These are phyloP conservation scores for Hyppa rectilinea DNA, from an alignment of 2,888 invertebrate species.

Conservation along the genomic window DNA sequence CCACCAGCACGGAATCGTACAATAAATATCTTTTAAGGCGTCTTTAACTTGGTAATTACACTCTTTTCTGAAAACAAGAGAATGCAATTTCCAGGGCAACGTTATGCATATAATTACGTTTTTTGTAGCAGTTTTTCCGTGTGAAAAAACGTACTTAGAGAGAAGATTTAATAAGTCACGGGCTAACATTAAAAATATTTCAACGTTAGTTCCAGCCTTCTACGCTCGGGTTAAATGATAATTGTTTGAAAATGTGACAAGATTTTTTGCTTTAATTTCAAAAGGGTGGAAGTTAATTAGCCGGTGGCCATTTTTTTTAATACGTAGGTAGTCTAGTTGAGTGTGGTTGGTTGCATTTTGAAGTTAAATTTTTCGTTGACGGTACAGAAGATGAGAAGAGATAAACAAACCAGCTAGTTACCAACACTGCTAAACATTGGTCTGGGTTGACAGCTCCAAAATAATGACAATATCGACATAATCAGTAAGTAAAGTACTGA, in stretches of 20 bases:
- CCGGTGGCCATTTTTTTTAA: conserved; percentile 14
- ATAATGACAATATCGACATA: too few species aligned
- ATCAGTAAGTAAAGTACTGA: not conserved
- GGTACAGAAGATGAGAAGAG: not conserved
- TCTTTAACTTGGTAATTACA: conserved; percentile 77
- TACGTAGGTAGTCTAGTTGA: conserved; percentile 9
- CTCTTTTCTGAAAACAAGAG: conserved; percentile 77
- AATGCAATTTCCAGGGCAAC: conserved; percentile 79
- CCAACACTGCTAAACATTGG: not conserved
- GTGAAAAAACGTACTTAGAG: conserved; percentile 52
- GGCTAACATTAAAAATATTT: conserved; percentile 63
- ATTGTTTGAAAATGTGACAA: conserved; percentile 58
- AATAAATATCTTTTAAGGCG: conserved; percentile 82
- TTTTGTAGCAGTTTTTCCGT: conserved; percentile 39
- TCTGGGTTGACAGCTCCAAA: not conserved
- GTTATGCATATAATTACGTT: conserved; percentile 69
- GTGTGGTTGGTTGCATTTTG: conserved; percentile 1
- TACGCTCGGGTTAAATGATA: conserved; percentile 50
- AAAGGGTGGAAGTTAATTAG: conserved; percentile 50
- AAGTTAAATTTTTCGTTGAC: not conserved
- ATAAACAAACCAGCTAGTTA: too few species aligned
- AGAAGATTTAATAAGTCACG: conserved; percentile 66
- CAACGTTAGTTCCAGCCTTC: conserved; percentile 44
- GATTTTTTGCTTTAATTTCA: conserved; percentile 44
- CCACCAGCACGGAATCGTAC: conserved; percentile 78